Evolutionary conservation across 2,797 vertebrate genomes (phyloP), one percentile per base, ranked within the genome.

Genomic region (Poecilia picta): DNA sequence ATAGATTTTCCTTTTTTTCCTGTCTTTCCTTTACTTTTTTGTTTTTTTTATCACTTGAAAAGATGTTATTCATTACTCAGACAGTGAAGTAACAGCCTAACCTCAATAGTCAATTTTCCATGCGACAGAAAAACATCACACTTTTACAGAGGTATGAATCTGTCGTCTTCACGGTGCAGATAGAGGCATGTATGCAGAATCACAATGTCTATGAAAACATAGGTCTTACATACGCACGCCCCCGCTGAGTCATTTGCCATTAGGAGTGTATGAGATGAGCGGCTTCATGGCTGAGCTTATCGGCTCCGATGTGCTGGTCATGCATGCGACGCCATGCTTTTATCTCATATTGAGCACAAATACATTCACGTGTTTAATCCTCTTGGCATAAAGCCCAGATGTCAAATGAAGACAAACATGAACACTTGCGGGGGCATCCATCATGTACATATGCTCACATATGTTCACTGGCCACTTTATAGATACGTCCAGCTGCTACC

Each of bases 231-330:
- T 85, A 84, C 85, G 57, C 25, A 15, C 83, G 89, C 80, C 76
- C 79, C 88, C 87, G 90, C 91, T 87, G 89, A 91, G 90, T 88
- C 90, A 86, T 91, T 81, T 76, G 6, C 85, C 86, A 88, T 84
- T 82, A 89, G 73, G 74, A 88, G 72, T 78, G 83, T 89, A 81
- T 73, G 84, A 90, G 89, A 89, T 87, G 82, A 89, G 83, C 53
- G 11, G 72, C 89, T 89, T 84, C 83, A 64, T 84, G 83, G 89
- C 87, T 80, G 43, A 86, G 89, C 89, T 91, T 86, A 90, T 87
- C 47, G 18, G 82, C 49, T 68, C 75, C 88, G 91, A 92, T 78
- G 84, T 83, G 88, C 82, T 83, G 71, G 90, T 89, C 75, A 87
- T 92, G 92, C 93, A 91, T 91, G 86, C 85, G 68, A 78, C 84